Evolutionary conservation across 2,888 invertebrate species (phyloP).

Genomic region (Willowsia nigromaculata): DNA sequence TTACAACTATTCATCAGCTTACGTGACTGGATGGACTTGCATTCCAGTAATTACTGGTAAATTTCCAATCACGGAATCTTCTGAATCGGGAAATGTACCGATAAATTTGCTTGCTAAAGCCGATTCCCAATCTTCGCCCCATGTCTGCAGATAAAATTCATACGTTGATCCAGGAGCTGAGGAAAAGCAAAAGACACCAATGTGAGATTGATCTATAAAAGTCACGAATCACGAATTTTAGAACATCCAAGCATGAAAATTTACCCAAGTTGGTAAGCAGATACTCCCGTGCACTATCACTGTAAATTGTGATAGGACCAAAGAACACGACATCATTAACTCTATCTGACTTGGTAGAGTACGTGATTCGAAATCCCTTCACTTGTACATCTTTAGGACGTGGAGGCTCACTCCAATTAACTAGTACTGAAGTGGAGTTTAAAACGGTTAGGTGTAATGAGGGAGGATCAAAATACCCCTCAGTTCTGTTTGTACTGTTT

Average conservation of each 20-base stretch:
- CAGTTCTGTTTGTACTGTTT: constrained; percentile 70
- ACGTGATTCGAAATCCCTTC: constrained; percentile 76
- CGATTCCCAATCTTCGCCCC: constrained; percentile 75
- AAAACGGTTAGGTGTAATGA: constrained; percentile 72
- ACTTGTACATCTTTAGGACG: constrained; percentile 67
- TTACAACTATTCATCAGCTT: neutral
- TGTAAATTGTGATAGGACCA: constrained; percentile 74
- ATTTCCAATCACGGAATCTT: constrained; percentile 8
- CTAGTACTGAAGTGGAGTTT: constrained; percentile 73
- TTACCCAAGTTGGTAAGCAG: constrained; percentile 73
- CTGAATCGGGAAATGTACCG: constrained; percentile 67
- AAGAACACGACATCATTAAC: constrained; percentile 75
- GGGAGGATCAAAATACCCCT: constrained; percentile 67
- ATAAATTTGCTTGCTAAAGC: constrained; percentile 72
- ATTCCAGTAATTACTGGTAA: constrained; percentile 68
- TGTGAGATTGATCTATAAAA: too few species aligned
- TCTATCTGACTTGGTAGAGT: constrained; percentile 71
- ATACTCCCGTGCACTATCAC: constrained; percentile 63
- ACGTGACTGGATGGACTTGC: constrained; percentile 74
- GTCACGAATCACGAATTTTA: too few species aligned
- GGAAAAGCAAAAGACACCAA: neutral
- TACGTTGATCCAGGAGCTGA: constrained; percentile 72
- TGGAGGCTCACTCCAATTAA: constrained; percentile 74
- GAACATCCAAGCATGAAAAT: neutral
- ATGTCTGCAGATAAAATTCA: constrained; percentile 74